A percentile compares a stretch with the other conserved stretches of the same genome.
Conservation (phyloP, 2,888 invertebrate genomes). For the Orthosia gothica region DNA sequence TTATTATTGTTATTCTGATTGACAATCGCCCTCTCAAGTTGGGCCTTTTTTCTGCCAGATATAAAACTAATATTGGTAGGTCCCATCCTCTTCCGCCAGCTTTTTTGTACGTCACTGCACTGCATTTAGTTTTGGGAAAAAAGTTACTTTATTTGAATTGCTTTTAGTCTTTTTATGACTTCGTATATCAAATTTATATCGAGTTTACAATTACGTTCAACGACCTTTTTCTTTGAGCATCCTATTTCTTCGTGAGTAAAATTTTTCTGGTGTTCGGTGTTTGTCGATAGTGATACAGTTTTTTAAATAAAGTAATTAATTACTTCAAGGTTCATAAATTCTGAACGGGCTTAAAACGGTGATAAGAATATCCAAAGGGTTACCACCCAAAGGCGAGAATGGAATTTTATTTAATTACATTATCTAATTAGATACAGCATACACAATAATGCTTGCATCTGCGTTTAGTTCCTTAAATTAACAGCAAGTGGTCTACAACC, state of each 20-base stretch:
- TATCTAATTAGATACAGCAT: slow-evolving; percentile 88
- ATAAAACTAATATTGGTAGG: slow-evolving; percentile 91
- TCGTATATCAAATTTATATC: slow-evolving; percentile 74
- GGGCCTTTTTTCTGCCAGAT: slow-evolving; percentile 87
- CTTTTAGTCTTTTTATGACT: slow-evolving; percentile 76
- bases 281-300: slow-evolving; percentile 35
- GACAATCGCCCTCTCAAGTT: slow-evolving; percentile 88
- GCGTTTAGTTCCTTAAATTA: slow-evolving; percentile 80
- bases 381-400: slow-evolving; percentile 88
- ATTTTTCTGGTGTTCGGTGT: slow-evolving; percentile 17
- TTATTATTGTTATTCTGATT: slow-evolving; percentile 89
- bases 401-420: slow-evolving; percentile 83
- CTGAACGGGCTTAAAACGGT: slow-evolving; percentile 69
- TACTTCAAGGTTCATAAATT: slow-evolving; percentile 65
- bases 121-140: slow-evolving; percentile 81
- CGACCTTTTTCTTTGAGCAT: slow-evolving; percentile 48
- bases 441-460: slow-evolving; percentile 86
- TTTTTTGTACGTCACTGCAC: slow-evolving; percentile 86
- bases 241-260: slow-evolving; percentile 33
- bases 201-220: slow-evolving; percentile 61
- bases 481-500: slow-evolving; percentile 43
- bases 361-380: slow-evolving; percentile 80
- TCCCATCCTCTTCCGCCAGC: slow-evolving; percentile 90
- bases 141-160: slow-evolving; percentile 86
- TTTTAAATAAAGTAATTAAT: slow-evolving; percentile 63